Evolutionary conservation across 2,888 invertebrate genomes (phyloP).

Genomic region (Cristatella mucedo): DNA sequence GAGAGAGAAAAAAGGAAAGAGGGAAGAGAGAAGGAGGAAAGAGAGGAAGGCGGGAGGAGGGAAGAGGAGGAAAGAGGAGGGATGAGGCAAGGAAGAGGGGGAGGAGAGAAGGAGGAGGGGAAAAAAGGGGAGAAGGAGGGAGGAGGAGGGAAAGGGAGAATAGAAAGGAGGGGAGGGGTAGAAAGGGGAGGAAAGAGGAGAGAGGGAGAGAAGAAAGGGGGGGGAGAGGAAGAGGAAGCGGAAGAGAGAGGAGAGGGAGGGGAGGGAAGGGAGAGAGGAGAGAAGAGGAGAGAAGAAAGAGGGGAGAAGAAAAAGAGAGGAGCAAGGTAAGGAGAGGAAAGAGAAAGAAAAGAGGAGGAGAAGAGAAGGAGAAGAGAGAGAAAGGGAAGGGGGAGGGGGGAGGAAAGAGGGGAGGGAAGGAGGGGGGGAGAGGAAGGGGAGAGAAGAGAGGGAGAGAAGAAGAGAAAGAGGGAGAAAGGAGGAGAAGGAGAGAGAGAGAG

Average conservation of each 20-base stretch:
- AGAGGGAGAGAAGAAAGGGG: conserved; percentile 1
- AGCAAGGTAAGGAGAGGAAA: neutral
- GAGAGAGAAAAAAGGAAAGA: too few species aligned
- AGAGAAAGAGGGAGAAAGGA: conserved; percentile 1
- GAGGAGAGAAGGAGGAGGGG: neutral
- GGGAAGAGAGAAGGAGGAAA: too few species aligned
- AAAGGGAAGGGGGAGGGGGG: conserved; percentile 1
- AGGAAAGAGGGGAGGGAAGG: conserved; percentile 1
- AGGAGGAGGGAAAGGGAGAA: conserved; percentile 1
- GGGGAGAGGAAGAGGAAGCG: neutral
- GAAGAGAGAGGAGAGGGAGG: too few species aligned
- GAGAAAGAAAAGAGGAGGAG: conserved; percentile 1
- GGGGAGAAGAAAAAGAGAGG: conserved; percentile 1
- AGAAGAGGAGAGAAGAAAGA: conserved; percentile 1
- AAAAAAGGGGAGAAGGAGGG: conserved; percentile 1
- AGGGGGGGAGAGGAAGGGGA: conserved; percentile 1
- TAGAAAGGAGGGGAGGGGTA: too few species aligned
- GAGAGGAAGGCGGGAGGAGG: too few species aligned
- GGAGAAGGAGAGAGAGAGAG: neutral
- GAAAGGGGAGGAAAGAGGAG: conserved; percentile 1
- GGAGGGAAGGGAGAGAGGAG: conserved; percentile 1
- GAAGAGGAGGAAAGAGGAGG: too few species aligned
- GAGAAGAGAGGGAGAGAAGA: conserved; percentile 1
- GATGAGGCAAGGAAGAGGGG: too few species aligned
- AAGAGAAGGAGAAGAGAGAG: conserved; percentile 1